Percentiles rank a stretch among this genome's conserved stretches.
Conservation (phyloP, 2,797 vertebrate species). For the Macroramphosus scolopax region DNA sequence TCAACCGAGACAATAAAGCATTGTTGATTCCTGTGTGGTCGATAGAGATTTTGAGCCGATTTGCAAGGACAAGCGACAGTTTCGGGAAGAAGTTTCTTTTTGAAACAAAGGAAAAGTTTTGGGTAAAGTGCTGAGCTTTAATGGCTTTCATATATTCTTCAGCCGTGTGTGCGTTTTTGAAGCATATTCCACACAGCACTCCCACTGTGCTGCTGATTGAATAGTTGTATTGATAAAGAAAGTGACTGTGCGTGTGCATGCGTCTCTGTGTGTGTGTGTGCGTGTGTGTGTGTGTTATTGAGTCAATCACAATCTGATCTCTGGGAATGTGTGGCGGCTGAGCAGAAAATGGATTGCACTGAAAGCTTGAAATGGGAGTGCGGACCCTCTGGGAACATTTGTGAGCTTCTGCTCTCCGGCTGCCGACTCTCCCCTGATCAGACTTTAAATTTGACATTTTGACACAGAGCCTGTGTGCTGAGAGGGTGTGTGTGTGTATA, state of each 20-base stretch:
- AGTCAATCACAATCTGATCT: conserved; percentile 32
- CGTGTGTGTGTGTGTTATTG: background rate
- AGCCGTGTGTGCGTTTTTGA: conserved; percentile 16
- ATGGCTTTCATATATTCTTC: conserved; percentile 15
- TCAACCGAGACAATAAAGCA: background rate
- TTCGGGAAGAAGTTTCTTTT: conserved; percentile 9
- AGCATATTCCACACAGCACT: conserved; percentile 26
- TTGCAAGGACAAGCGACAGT: conserved; percentile 1
- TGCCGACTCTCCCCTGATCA: conserved; percentile 45
- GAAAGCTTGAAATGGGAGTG: conserved; percentile 32
- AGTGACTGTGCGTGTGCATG: conserved; percentile 9
- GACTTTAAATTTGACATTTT: conserved; percentile 63
- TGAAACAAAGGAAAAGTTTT: conserved; percentile 4
- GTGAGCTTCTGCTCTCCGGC: conserved; percentile 7
- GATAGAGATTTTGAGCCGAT: conserved; percentile 2
- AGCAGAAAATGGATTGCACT: conserved; percentile 48
- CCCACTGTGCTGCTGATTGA: conserved; percentile 50
- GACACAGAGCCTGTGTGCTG: conserved; percentile 40
- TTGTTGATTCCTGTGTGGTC: conserved; percentile 1
- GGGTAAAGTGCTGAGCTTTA: conserved; percentile 7
- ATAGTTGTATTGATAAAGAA: conserved; percentile 54
- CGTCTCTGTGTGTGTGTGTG: conserved; percentile 11
- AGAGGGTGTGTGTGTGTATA: background rate
- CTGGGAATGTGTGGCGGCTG: conserved; percentile 32
- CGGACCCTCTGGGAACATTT: conserved; percentile 17